Evolutionary conservation across 2,797 vertebrate species (phyloP).

Genomic region (Gymnothorax javanicus): DNA sequence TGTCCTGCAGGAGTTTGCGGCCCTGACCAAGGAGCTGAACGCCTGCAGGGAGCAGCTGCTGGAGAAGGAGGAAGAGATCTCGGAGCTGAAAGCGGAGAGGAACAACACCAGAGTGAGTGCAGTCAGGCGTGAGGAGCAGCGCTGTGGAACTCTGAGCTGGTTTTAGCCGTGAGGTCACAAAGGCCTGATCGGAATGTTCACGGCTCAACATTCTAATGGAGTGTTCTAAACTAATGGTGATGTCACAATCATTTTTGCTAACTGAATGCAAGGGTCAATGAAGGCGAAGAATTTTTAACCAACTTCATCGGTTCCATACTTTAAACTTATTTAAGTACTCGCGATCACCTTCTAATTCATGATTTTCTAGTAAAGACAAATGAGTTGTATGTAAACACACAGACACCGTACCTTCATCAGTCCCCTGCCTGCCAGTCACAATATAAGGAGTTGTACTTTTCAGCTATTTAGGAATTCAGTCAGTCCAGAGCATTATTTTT

Average conservation of each 20-base stretch:
- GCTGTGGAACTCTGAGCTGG: too few species aligned
- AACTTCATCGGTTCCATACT: too few species aligned
- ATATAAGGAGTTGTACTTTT: background rate
- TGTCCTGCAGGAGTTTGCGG: slow-evolving; percentile 90
- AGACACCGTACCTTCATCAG: background rate
- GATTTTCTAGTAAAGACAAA: background rate
- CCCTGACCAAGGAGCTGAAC: slow-evolving; percentile 96
- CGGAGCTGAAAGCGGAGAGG: slow-evolving; percentile 97
- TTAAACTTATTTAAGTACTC: background rate
- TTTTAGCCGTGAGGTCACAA: too few species aligned
- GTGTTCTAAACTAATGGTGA: too few species aligned
- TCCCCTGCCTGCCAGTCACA: background rate
- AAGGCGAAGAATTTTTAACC: too few species aligned
- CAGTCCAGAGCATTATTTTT: background rate
- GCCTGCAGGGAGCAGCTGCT: slow-evolving; percentile 94
- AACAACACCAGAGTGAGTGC: slow-evolving; percentile 97
- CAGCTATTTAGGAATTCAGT: background rate
- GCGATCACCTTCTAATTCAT: background rate
- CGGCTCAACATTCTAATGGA: too few species aligned
- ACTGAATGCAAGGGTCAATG: too few species aligned
- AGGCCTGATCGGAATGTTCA: too few species aligned
- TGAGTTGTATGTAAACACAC: background rate
- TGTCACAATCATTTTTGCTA: too few species aligned
- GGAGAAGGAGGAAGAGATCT: slow-evolving; percentile 99
- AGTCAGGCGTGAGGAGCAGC: background rate